Evolutionary conservation across 2,888 invertebrate genomes (phyloP), one percentile per base, ranked within the genome.

Genomic region (Anagyrus pseudococci): DNA sequence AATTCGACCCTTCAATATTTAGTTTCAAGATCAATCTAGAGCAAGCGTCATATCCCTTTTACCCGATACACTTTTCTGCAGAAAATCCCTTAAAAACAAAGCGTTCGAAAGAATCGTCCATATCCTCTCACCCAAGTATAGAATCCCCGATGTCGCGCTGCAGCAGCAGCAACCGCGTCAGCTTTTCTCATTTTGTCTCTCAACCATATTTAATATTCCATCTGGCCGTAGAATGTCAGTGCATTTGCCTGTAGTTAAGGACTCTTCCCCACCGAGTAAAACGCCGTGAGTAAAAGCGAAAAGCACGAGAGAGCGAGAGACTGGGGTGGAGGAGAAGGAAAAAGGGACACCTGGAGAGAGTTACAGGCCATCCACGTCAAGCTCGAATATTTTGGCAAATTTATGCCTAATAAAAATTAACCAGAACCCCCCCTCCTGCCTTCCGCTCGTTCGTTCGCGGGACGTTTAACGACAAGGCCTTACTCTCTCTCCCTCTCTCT

Each of bases 351-450:
- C n/a, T n/a, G n/a, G 70, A 68, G 71, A 74, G 74, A 76, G 76
- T 77, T 77, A 78, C 75, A 70, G 72, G 72, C 80, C 79, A 78
- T 80, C 76, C 75, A 77, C 73, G 80, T 80, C 80, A 73, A 67
- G 71, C 71, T 69, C 75, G 78, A 80, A 81, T 80, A 80, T 80
- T 81, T 81, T 78, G 77, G 77, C 78, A 77, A 80, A 80, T 81
- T 81, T 81, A 80, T 80, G 79, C 71, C 69, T 75, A 79, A 80
- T 80, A 80, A 80, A 80, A 80, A 80, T 80, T 80, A 80, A 80
- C 76, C 80, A 78, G 79, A 75, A 73, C 75, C 61, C 54, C 75
- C 48, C 49, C 33, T 43, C 25, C 48, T 15, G 29, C 7, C 43
- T 13, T n/a, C 29, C 23, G 49, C 44, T 47, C 8, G 37, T 22